Evolutionary conservation across 2,888 invertebrate genomes (phyloP).

Genomic region (Lamproptera curius): DNA sequence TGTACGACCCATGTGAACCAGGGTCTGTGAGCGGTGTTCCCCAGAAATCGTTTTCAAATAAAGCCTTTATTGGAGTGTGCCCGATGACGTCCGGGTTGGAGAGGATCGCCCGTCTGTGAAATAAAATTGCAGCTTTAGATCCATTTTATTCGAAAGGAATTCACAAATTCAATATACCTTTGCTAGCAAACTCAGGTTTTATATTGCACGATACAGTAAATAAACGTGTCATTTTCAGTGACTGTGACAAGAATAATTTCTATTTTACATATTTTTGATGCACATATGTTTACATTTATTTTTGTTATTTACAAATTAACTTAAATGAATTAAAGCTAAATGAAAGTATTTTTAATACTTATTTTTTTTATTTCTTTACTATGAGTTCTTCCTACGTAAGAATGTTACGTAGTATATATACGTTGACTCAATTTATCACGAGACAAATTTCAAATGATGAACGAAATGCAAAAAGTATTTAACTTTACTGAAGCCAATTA

Average conservation of each 20-base stretch:
- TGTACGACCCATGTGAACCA: constrained; percentile 97
- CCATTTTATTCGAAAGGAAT: constrained; percentile 17
- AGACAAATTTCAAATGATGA: too few species aligned
- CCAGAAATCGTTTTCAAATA: constrained; percentile 98
- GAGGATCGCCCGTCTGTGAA: constrained; percentile 93
- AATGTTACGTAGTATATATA: too few species aligned
- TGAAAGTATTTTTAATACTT: too few species aligned
- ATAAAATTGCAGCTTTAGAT: constrained; percentile 44
- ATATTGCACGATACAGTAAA: constrained; percentile 7
- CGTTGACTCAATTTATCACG: too few species aligned
- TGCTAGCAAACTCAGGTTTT: constrained; percentile 6
- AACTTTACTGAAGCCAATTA: neutral
- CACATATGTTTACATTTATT: too few species aligned
- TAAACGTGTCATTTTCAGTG: neutral
- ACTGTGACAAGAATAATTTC: too few species aligned
- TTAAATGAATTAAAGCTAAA: too few species aligned
- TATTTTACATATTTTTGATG: too few species aligned
- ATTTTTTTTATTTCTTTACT: too few species aligned
- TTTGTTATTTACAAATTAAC: too few species aligned
- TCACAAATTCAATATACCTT: constrained; percentile 19
- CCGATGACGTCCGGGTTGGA: constrained; percentile 95
- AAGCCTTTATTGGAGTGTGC: constrained; percentile 87
- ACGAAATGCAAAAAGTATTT: neutral
- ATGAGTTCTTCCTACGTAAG: too few species aligned
- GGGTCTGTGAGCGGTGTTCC: constrained; percentile 95